A percentile compares a stretch with the other conserved stretches of the same genome.
Conservation (phyloP, 1,140 invertebrate genomes). For the Nephotettix cincticeps region DNA sequence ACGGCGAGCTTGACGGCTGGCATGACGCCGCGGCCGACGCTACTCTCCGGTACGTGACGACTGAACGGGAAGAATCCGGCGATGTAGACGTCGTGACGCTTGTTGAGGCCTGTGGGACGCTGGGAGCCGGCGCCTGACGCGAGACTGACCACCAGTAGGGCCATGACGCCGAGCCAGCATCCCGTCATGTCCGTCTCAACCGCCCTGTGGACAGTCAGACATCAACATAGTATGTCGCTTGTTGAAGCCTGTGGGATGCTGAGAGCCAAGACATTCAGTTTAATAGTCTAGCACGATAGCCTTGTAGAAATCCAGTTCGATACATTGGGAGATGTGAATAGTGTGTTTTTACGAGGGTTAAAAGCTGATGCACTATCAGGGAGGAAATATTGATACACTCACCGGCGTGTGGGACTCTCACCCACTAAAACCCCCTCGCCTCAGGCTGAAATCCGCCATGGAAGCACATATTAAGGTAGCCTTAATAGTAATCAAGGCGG, state of each 20-base stretch:
- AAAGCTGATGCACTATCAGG: too few relatives aligned
- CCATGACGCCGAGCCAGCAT: conserved; percentile 18
- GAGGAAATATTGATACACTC: too few relatives aligned
- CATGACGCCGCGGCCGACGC: conserved; percentile 83
- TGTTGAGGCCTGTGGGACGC: conserved; percentile 55
- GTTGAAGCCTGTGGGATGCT: conserved; percentile 56
- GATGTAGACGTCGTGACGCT: conserved; percentile 77
- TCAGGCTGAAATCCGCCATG: too few relatives aligned
- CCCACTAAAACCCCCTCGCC: too few relatives aligned
- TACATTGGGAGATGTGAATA: too few relatives aligned
- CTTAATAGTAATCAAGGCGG: too few relatives aligned
- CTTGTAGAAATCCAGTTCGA: too few relatives aligned
- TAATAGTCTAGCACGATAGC: too few relatives aligned
- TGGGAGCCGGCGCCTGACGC: conserved; percentile 43
- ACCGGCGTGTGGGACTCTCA: too few relatives aligned
- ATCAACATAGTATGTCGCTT: conserved; percentile 80
- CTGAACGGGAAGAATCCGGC: conserved; percentile 90
- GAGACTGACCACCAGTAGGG: conserved; percentile 13
- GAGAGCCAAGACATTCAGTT: too few relatives aligned
- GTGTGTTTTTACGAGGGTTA: too few relatives aligned
- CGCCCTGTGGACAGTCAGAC: conserved; percentile 43
- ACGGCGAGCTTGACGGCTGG: conserved; percentile 89
- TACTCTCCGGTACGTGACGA: conserved; percentile 62
- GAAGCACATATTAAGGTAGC: too few relatives aligned
- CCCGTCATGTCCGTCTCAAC: conserved; percentile 10